Percentiles rank a stretch among this genome's conserved stretches.
Conservation (phyloP, 2,888 invertebrate species). For the Drosophila meridiana region DNA sequence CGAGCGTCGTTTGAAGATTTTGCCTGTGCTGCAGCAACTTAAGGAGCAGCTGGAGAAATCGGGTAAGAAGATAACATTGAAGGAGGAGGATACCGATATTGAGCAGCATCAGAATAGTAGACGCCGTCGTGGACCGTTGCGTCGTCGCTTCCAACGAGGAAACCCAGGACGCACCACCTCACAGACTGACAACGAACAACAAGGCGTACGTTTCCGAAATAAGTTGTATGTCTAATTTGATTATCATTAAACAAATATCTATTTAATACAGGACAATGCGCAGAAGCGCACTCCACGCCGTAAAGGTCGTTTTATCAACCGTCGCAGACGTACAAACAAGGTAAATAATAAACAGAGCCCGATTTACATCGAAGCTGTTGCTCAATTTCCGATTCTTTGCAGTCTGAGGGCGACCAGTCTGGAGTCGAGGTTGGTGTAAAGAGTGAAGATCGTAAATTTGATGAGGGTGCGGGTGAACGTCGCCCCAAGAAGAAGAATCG, state of each 20-base stretch:
- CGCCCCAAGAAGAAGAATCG: constrained; percentile 74
- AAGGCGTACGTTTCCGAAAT: constrained; percentile 63
- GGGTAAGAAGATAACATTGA: constrained; percentile 88
- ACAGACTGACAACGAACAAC: constrained; percentile 83
- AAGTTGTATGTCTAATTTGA: background rate
- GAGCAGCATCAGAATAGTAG: constrained; percentile 86
- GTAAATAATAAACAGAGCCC: constrained; percentile 43
- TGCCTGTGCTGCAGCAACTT: constrained; percentile 90
- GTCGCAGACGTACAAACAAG: constrained; percentile 83
- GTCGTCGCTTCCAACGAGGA: constrained; percentile 85
- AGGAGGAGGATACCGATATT: constrained; percentile 90
- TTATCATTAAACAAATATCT: background rate
- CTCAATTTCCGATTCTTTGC: background rate
- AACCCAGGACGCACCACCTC: constrained; percentile 85
- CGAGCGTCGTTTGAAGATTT: constrained; percentile 89
- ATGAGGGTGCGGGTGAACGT: constrained; percentile 66
- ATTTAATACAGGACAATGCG: constrained; percentile 53
- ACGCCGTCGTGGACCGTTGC: constrained; percentile 84
- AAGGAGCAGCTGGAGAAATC: constrained; percentile 89
- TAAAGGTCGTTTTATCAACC: constrained; percentile 78
- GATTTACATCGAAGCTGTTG: background rate
- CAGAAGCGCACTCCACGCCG: constrained; percentile 78
- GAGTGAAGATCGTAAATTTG: constrained; percentile 81
- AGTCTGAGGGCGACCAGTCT: constrained; percentile 84
- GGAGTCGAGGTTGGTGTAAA: constrained; percentile 81